Base-by-base conservation (phyloP, 2,113 vertebrate species). In the Ellobius talpinus region DNA sequence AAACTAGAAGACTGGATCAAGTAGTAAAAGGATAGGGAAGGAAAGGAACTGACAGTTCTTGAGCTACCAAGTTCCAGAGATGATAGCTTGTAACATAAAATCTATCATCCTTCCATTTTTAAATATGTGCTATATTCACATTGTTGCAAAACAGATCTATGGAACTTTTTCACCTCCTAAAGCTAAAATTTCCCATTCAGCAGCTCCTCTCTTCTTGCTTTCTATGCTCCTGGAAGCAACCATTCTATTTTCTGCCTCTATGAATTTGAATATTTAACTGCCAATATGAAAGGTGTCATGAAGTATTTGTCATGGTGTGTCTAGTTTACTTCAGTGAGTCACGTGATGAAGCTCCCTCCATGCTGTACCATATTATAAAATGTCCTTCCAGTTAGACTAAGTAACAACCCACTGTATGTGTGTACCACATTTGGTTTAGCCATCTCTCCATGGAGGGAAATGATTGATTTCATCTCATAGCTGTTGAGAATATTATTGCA, bases 121-220 rank as follows among this genome's bases (percentile, higher is more conserved):
- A 90, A 93, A 11, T 47, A 0, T 58, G 14, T 1, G 13, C 24
- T 84, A 26, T 31, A n/a, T 52, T 52, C 16, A n/a, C 10, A n/a
- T 72, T 55, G 0, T 84, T 81, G 39, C 66, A 39, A 84, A 86
- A 42, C 8, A 95, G 39, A 87, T n/a, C 19, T 89, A 61, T 2
- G 91, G 23, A 73, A 88, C 33, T 55, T 94, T 79, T 90, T 90
- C 5, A 76, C 66, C 13, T 50, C 93, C 23, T 29, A 89, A 92
- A 90, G 77, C 12, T 89, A 63, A 72, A 92, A 47, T 16, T 72
- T 50, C 10, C 17, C 50, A 11, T 76, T 95, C 58, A 86, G 86
- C 52, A 85, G 7, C 39, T 58, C 65, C 8, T 50, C 50, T 0
- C 5, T 2, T 23, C 8, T 29, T 72, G 16, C 66, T 4, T 33